Evolutionary conservation across 2,888 invertebrate genomes (phyloP).

Genomic region (Tipula helvola): DNA sequence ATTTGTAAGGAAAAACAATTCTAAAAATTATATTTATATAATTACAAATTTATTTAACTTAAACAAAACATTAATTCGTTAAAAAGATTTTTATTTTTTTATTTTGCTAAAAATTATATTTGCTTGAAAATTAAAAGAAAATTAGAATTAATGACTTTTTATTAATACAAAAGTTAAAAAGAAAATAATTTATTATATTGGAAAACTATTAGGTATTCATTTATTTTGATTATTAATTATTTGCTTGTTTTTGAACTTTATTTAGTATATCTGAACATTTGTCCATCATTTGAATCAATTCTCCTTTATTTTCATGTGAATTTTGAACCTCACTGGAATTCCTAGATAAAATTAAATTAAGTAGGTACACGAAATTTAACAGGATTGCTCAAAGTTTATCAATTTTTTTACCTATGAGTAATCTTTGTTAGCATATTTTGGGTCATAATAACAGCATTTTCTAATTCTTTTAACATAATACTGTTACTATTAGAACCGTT

Average conservation of each 20-base stretch:
- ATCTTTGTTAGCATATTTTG: conserved; percentile 36
- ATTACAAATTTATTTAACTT: not conserved
- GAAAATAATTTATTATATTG: not conserved
- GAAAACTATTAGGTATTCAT: not conserved
- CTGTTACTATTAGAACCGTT: conserved; percentile 22
- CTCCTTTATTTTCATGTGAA: conserved; percentile 30
- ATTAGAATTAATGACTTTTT: not conserved
- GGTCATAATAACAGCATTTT: conserved; percentile 37
- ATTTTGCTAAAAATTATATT: not conserved
- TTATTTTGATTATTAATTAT: not conserved
- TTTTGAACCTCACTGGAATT: conserved; percentile 4
- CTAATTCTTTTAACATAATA: conserved; percentile 34
- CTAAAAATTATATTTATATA: not conserved
- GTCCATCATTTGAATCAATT: conserved; percentile 43
- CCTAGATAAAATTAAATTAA: not conserved
- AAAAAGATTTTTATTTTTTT: not conserved
- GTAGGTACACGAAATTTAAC: not conserved
- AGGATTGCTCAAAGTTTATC: not conserved
- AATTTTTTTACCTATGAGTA: conserved; percentile 18
- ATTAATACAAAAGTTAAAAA: not conserved
- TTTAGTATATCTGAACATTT: conserved; percentile 49
- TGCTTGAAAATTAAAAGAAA: not conserved
- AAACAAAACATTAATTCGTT: not conserved
- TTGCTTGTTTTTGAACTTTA: conserved; percentile 36
- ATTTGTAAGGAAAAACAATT: not conserved